Percentiles rank a stretch among this genome's conserved stretches.
Evolutionary conservation across 2,113 vertebrate genomes (phyloP).

Genomic region (Pyrgilauda ruficollis): DNA sequence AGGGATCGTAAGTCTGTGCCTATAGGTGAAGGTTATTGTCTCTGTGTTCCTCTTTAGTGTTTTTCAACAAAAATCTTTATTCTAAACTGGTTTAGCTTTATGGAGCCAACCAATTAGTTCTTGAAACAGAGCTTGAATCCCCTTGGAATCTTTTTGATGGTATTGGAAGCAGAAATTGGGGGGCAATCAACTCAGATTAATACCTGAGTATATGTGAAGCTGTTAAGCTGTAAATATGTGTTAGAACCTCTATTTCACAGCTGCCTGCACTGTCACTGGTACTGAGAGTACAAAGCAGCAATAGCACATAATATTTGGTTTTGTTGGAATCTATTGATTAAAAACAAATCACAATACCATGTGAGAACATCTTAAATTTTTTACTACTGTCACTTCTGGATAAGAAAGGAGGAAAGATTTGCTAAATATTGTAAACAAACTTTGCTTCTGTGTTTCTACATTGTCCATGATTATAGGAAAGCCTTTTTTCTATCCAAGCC

Average conservation of each 20-base stretch:
- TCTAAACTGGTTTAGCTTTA: not conserved
- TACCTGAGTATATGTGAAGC: not conserved
- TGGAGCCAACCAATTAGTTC: not conserved
- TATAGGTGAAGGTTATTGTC: not conserved
- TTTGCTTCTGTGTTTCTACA: not conserved
- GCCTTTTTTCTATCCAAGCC: not conserved
- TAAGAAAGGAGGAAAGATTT: not conserved
- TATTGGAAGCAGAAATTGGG: not conserved
- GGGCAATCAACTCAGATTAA: not conserved
- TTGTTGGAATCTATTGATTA: not conserved
- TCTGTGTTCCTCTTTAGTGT: not conserved
- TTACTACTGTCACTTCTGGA: not conserved
- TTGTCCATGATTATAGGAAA: not conserved
- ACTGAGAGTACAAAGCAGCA: not conserved
- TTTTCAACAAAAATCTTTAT: not conserved
- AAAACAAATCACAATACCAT: not conserved
- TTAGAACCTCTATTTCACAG: not conserved
- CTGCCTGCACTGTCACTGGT: not conserved
- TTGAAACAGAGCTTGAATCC: not conserved
- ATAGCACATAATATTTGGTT: not conserved
- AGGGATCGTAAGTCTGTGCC: not conserved
- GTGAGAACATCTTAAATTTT: not conserved
- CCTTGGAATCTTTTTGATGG: not conserved
- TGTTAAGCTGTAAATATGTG: not conserved
- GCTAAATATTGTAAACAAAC: not conserved